Evolutionary conservation across 2,888 invertebrate genomes (phyloP).

Genomic region (Empis livida): DNA sequence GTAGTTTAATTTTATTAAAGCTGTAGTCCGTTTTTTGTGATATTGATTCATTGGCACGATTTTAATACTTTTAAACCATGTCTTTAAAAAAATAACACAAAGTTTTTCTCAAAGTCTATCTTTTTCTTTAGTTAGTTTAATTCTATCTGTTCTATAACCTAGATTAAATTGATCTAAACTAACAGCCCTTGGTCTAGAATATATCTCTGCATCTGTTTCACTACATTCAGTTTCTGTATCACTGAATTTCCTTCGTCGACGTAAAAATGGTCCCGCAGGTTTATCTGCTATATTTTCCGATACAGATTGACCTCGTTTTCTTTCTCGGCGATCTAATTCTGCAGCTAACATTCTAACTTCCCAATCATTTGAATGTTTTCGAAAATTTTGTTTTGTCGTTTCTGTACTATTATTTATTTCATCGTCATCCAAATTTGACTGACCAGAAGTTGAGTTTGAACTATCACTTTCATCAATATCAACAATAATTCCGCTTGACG

Average conservation of each 20-base stretch:
- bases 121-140: slow-evolving; percentile 32
- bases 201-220: slow-evolving; percentile 24
- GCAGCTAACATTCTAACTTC: slow-evolving; percentile 67
- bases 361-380: slow-evolving; percentile 46
- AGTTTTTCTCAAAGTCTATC: slow-evolving; percentile 35
- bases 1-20: background rate
- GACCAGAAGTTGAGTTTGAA: slow-evolving; percentile 28
- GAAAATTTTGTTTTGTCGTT: no score
- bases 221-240: slow-evolving; percentile 33
- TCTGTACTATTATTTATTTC: no score
- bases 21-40: background rate
- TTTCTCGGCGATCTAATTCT: slow-evolving; percentile 50
- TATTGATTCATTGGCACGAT: background rate
- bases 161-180: slow-evolving; percentile 34
- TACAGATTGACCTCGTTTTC: slow-evolving; percentile 25
- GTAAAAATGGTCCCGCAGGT: slow-evolving; percentile 21
- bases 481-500: slow-evolving; percentile 31
- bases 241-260: slow-evolving; percentile 29
- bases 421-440: slow-evolving; percentile 22
- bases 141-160: slow-evolving; percentile 20
- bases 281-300: slow-evolving; percentile 25
- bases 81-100: background rate
- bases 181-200: slow-evolving; percentile 27
- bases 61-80: background rate
- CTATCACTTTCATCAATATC: slow-evolving; percentile 31